Conservation (phyloP, 2,888 invertebrate genomes). For the Mythimna lalbum region DNA sequence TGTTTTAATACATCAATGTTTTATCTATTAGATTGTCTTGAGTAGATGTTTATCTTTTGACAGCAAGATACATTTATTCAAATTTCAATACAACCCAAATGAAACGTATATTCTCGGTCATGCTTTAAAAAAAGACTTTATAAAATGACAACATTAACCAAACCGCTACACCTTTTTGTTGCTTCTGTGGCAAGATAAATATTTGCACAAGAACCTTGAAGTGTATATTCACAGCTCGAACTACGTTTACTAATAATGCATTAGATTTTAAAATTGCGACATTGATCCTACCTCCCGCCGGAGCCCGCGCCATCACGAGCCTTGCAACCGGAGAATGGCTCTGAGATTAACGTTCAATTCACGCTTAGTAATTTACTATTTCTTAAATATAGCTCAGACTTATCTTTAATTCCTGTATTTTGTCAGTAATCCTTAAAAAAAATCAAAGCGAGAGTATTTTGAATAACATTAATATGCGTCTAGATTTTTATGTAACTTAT, state of each 20-base stretch:
- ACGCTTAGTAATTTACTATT: constrained; percentile 34
- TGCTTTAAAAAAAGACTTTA: constrained; percentile 21
- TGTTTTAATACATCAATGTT: too few relatives aligned
- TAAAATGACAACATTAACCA: constrained; percentile 25
- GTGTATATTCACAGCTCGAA: constrained; percentile 50
- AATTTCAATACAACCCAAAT: neutral
- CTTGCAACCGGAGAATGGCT: constrained; percentile 48
- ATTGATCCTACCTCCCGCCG: constrained; percentile 45
- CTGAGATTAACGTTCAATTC: constrained; percentile 41
- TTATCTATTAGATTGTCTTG: neutral
- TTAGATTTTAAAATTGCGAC: constrained; percentile 63
- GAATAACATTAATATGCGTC: constrained; percentile 16
- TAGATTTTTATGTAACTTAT: constrained; percentile 25
- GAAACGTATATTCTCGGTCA: neutral
- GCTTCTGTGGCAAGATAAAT: constrained; percentile 47
- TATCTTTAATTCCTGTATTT: constrained; percentile 15
- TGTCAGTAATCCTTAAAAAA: constrained; percentile 1
- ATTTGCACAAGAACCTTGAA: constrained; percentile 46
- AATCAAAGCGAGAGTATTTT: neutral
- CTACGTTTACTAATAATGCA: constrained; percentile 56
- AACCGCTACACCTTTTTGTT: constrained; percentile 27
- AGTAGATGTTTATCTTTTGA: neutral
- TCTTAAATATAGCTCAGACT: constrained; percentile 15
- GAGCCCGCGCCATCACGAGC: constrained; percentile 48
- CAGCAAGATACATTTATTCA: neutral